Evolutionary conservation across 2,113 vertebrate species (phyloP).

Genomic region (Abramis brama): DNA sequence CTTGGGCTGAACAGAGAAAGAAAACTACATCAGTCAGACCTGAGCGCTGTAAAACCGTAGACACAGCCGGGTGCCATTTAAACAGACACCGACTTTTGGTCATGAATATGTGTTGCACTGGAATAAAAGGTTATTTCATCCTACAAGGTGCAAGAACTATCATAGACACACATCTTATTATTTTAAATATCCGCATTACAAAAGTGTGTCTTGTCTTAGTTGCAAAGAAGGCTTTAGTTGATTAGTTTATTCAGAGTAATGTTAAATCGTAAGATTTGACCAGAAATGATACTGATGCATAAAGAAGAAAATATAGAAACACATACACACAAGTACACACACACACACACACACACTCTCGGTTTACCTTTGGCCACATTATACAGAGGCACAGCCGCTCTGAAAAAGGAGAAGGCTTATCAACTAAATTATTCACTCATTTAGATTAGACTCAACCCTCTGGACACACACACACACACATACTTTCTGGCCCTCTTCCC

Average conservation of each 20-base stretch:
- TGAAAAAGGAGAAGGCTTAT: slow-evolving; percentile 46
- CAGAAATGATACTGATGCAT: slow-evolving; percentile 24
- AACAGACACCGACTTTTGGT: slow-evolving; percentile 7
- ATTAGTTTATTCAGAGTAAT: slow-evolving; percentile 31
- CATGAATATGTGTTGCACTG: background rate
- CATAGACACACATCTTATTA: background rate
- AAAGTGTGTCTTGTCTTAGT: slow-evolving; percentile 15
- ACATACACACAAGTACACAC: slow-evolving; percentile 8
- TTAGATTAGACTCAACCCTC: slow-evolving; percentile 37
- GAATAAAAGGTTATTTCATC: background rate
- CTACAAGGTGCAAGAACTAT: background rate
- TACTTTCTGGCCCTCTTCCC: slow-evolving; percentile 7
- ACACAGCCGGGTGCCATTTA: background rate
- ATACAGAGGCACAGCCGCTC: slow-evolving; percentile 33
- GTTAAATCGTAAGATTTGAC: background rate
- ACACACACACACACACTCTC: background rate
- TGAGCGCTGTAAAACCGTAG: background rate
- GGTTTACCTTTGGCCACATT: slow-evolving; percentile 42
- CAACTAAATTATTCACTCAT: slow-evolving; percentile 47
- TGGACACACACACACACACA: slow-evolving; percentile 4
- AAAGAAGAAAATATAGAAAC: slow-evolving; percentile 18
- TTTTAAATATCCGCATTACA: slow-evolving; percentile 29
- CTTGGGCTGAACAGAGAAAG: slow-evolving; percentile 20
- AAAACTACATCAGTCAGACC: slow-evolving; percentile 12
- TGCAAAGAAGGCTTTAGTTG: slow-evolving; percentile 36